Evolutionary conservation across 2,888 invertebrate species (phyloP), one percentile per base, ranked within the genome.

Genomic region (Chloroclystis v-ata): DNA sequence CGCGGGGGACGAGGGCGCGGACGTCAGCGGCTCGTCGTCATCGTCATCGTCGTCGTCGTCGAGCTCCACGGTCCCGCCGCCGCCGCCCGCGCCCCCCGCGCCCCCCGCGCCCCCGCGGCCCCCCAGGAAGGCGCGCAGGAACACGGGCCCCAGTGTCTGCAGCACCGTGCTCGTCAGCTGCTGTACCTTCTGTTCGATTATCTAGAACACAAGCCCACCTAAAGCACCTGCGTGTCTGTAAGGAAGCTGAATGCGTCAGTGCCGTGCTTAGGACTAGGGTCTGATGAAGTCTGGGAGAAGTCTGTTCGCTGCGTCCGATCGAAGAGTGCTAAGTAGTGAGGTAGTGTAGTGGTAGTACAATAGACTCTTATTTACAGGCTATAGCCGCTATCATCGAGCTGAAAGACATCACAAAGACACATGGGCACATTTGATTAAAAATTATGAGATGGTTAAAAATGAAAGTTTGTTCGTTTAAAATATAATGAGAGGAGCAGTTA

Each of bases 141-240:
- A 84, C 50, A 92, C 89, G 29, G 95, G 92, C 37, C 95, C 95
- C 70, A 95, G 90, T 54, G 92, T 89, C 69, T 93, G 91, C 80
- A 95, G 91, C 68, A 95, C 82, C 77, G 90, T 89, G 75, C 92
- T 90, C 57, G 92, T 91, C 72, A 94, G 89, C 81, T 91, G 89
- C 89, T 93, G 93, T 78, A 94, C 92, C 78, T 92, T 93, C 80
- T 91, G 90, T 89, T 94, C 93, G 86, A 94, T 88, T 72, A 93
- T 91, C 94, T 87, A 87, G 73, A 87, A 87, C 84, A 86, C 69
- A 84, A 67, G 75, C 70, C 69, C 65, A 67, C 75, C 77, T 78
- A 77, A 75, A 56, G 54, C 55, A 51, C 43, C 48, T 47, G 37
- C 25, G 26, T 14, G 25, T 39, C 49, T 43, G 49, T 7, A 38